Base-by-base conservation (phyloP, 2,888 invertebrate species). In the Serrognathus titanus region DNA sequence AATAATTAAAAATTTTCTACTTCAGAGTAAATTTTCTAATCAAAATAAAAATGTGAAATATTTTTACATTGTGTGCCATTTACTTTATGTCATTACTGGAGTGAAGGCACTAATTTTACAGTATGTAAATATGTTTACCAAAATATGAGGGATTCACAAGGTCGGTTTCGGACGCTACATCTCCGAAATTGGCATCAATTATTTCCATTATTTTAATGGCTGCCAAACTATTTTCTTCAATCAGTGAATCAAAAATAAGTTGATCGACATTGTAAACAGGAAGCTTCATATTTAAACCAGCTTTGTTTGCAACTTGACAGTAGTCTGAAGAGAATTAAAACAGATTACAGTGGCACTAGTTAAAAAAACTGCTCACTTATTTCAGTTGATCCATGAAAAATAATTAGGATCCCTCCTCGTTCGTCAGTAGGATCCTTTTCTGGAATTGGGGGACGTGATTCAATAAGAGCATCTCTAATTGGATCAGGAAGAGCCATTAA, bases 201-300 rank as follows among this genome's bases (percentile, higher is more conserved):
- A 63, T 61, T 40, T 66, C 66, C 46, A 71, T 68, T 9, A 78
- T 64, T 57, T 69, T 69, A 8, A 58, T 51, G 5, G 73, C 66
- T 16, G 66, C 64, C n/a, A 63, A 55, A 46, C 58, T 58, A 16
- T 57, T 36, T 39, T 69, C 69, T 36, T 67, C 60, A 2, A 69
- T 55, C 16, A 82, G 69, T 35, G 80, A 79, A 68, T 82, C 80
- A 55, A 79, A 80, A 66, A 79, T 80, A 70, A 79, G 76, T 35
- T 72, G 67, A 70, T 83, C 85, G 54, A 82, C 76, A 70, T 78
- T 82, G 58, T 80, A 65, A 4, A 79, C 78, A 1, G 82, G 81
- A 55, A 84, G 61, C 3, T 69, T 62, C 2, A 83, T 69, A 4
- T 60, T 66, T 68, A 77, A 80, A 3, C 81, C 82, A 11, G 69